These are phyloP conservation scores for Scelioninae gen. 2 DNA, from an alignment of 2,888 invertebrate genomes.

Conservation along the genomic window DNA sequence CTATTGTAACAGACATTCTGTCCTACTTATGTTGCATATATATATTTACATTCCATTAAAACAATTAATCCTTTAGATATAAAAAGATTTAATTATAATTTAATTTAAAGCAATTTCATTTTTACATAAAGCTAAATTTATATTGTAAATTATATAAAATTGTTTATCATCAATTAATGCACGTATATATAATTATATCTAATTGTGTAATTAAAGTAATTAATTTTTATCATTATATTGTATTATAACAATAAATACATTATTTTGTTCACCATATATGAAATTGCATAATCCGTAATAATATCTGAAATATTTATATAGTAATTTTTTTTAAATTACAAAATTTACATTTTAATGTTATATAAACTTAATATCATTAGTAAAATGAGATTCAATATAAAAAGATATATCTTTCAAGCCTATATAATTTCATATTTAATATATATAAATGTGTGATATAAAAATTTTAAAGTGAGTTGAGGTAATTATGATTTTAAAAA, in stretches of 20 bases:
- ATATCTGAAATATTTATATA: no score
- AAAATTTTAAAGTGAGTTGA: constrained; percentile 1
- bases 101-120: neutral
- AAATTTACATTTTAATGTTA: no score
- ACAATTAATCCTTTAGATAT: constrained; percentile 12
- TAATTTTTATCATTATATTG: neutral
- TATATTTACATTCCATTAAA: constrained; percentile 25
- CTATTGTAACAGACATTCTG: constrained; percentile 17
- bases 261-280: no score
- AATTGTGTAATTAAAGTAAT: neutral
- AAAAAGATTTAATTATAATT: constrained; percentile 9
- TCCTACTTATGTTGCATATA: constrained; percentile 17
- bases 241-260: no score
- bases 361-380: no score
- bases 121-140: neutral
- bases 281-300: no score
- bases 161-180: neutral
- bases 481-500: neutral
- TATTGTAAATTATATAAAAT: neutral
- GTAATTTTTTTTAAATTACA: no score
- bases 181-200: neutral
- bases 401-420: no score
- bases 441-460: neutral
- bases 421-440: no score
- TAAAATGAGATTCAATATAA: no score